Base-by-base conservation (phyloP, 2,797 vertebrate species). In the Lepilemur ruficaudatus region DNA sequence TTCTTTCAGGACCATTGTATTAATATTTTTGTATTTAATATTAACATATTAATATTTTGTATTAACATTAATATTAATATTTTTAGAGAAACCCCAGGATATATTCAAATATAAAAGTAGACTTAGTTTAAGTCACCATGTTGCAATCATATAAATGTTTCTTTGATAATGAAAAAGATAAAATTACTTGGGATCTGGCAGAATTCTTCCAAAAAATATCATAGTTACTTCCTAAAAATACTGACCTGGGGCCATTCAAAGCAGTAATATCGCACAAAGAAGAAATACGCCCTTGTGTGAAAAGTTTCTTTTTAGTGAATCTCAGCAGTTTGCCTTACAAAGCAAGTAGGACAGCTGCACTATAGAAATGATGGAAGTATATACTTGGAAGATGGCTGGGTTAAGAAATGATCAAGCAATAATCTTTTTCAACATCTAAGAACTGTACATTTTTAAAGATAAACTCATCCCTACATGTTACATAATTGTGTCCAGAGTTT, bases 171-270 rank as follows among this genome's bases (percentile, higher is more conserved):
- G 4, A 17, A 8, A 92, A 82, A 72, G 73, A 72, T 61, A 82
- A 46, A 88, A 57, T 81, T 76, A 70, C 79, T 70, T 75, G 48
- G 14, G 11, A 69, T 78, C 22, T 85, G 2, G 14, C 83, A 10
- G 15, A 82, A 83, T 85, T 48, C 0, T 20, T 95, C 12, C 13
- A 30, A 73, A 80, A 79, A 84, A 17, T 25, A 4, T 2, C 9
- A 79, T 25, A 73, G 17, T 73, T 87, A 69, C 59, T 93, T 73
- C 50, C 35, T 95, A 86, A 86, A 70, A 94, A 89, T 90, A 84
- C 23, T 94, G 23, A 88, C 41, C 28, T 32, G 14, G 7, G 4
- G 18, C 9, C 52, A 78, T 80, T 79, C 63, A 88, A 90, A 82
- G 35, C 8, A 92, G 22, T 43, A 59, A 30, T 61, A 41, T 48